Evolutionary conservation across 2,113 vertebrate genomes (phyloP).

Genomic region (Hippocampus barbouri): DNA sequence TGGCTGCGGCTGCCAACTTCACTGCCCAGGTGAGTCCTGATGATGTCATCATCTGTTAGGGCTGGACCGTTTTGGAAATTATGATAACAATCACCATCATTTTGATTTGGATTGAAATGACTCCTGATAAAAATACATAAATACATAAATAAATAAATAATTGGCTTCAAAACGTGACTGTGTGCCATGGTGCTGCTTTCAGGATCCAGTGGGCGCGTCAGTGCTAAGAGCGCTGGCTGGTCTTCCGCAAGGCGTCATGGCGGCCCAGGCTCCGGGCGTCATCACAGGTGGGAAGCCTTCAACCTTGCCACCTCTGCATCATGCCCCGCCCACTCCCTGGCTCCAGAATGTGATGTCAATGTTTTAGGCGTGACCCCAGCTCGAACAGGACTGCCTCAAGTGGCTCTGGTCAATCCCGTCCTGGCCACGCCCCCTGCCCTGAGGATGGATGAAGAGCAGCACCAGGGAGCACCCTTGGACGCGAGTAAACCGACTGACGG

Average conservation of each 20-base stretch:
- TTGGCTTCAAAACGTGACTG: no score
- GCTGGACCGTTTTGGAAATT: no score
- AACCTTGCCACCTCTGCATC: neutral
- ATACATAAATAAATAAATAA: no score
- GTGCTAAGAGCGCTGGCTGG: conserved; percentile 89
- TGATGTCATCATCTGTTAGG: conserved; percentile 22
- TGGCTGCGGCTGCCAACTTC: conserved; percentile 90
- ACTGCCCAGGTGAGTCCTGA: conserved; percentile 87
- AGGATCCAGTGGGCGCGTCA: conserved; percentile 81
- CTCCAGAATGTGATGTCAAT: neutral
- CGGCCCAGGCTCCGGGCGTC: conserved; percentile 93
- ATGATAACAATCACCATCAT: no score
- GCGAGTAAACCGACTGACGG: neutral
- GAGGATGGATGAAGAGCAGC: conserved; percentile 86
- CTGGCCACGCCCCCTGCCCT: conserved; percentile 84
- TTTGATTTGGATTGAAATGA: no score
- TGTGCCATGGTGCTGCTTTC: conserved; percentile 46
- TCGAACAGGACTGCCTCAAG: conserved; percentile 90
- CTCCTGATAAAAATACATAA: no score
- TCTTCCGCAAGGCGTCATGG: conserved; percentile 95
- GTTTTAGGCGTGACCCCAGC: conserved; percentile 88
- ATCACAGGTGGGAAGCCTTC: conserved; percentile 82
- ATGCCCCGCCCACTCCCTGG: neutral
- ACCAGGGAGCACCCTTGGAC: conserved; percentile 83
- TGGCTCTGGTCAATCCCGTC: conserved; percentile 93